Conservation (phyloP, 1,140 invertebrate genomes). For the Goniozus legneri region DNA sequence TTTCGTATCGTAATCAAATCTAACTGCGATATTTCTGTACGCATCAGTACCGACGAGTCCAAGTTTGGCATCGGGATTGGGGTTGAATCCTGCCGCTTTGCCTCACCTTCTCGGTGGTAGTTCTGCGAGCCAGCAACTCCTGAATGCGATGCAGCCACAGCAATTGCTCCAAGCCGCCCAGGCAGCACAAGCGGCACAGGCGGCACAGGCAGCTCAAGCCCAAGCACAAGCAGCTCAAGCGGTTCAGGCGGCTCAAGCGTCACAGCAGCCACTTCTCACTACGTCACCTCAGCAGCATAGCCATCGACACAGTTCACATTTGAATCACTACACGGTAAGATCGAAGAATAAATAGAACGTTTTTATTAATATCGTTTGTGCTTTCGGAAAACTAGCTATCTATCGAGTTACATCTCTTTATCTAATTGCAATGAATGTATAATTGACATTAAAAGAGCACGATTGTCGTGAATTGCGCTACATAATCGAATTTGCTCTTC, state of each 20-base stretch:
- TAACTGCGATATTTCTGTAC: too few relatives aligned
- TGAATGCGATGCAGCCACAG: constrained; percentile 64
- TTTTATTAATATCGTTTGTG: too few relatives aligned
- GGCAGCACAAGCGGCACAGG: too few relatives aligned
- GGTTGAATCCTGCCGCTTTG: constrained; percentile 61
- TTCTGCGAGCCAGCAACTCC: constrained; percentile 61
- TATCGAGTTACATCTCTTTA: too few relatives aligned
- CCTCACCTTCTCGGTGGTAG: constrained; percentile 69
- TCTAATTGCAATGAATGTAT: too few relatives aligned
- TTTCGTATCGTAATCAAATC: too few relatives aligned
- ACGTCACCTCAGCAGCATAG: constrained; percentile 51
- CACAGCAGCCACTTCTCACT: constrained; percentile 52
- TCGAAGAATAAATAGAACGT: too few relatives aligned
- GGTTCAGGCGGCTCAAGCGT: constrained; percentile 44
- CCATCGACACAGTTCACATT: constrained; percentile 48
- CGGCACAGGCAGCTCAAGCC: constrained; percentile 38
- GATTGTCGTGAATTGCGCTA: constrained; percentile 12
- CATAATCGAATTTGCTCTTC: constrained; percentile 18
- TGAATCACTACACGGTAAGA: constrained; percentile 50
- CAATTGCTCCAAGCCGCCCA: constrained; percentile 51
- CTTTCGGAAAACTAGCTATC: too few relatives aligned
- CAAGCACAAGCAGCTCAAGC: constrained; percentile 40
- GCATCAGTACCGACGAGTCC: constrained; percentile 52
- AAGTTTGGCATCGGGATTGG: constrained; percentile 48
- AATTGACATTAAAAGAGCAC: constrained; percentile 29